Evolutionary conservation across 2,797 vertebrate species (phyloP).

Genomic region (Moxostoma hubbsi): DNA sequence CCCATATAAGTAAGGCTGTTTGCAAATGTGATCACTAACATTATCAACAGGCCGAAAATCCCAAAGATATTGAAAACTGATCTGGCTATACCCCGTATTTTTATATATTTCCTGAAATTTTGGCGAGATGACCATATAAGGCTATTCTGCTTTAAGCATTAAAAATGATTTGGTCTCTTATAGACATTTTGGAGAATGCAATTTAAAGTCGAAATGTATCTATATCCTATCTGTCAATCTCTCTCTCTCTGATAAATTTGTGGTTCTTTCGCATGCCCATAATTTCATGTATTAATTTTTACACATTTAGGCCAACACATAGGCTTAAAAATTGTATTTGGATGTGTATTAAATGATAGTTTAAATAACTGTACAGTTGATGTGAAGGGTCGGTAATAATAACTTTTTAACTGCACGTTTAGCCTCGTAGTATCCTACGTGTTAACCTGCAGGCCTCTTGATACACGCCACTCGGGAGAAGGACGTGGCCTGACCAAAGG

Average conservation of each 20-base stretch:
- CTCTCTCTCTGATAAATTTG: neutral
- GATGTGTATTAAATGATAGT: too few relatives aligned
- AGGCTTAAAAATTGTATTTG: neutral
- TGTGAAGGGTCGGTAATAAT: neutral
- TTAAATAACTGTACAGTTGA: neutral
- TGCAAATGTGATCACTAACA: slow-evolving; percentile 5
- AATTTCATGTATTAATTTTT: neutral
- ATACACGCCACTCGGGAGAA: slow-evolving; percentile 28
- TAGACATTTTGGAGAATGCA: too few relatives aligned
- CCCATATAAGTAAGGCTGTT: neutral
- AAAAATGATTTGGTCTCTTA: neutral
- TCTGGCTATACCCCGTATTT: neutral
- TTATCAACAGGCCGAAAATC: slow-evolving; percentile 7
- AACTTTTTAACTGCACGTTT: slow-evolving; percentile 30
- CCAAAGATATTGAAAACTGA: neutral
- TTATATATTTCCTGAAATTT: neutral
- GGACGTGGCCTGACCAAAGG: slow-evolving; percentile 43
- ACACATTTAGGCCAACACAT: neutral
- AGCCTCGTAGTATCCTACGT: slow-evolving; percentile 11
- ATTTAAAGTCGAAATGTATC: neutral
- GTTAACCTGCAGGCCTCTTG: slow-evolving; percentile 47
- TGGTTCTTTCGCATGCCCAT: neutral
- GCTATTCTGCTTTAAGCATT: neutral
- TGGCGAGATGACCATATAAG: neutral
- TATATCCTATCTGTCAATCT: neutral